Base-by-base conservation (phyloP, 2,797 vertebrate genomes). In the Ambastaia sidthimunki region DNA sequence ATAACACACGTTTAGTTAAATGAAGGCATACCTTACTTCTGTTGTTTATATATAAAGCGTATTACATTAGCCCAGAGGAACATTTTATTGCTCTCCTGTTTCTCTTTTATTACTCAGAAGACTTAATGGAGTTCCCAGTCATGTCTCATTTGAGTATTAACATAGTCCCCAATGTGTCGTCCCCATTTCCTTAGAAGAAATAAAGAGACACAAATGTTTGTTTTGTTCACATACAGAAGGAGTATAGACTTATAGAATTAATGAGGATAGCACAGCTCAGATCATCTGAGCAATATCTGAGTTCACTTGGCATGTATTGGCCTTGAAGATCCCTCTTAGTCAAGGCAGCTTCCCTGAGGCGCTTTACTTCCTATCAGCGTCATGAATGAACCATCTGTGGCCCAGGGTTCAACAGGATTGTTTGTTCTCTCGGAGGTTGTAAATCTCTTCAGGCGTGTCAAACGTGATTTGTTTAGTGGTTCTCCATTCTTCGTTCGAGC, bases 391-490 rank as follows among this genome's bases (percentile, higher is more conserved):
- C 44, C 75, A 62, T 68, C 69, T 28, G 25, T 18, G 28, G 68
- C 57, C 31, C 65, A 71, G 67, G 78, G 67, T 74, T 82, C 63
- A 71, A 15, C 31, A 44, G 48, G 66, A 83, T 79, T 75, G 88
- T 81, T 85, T 87, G 80, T 86, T 80, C 88, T 82, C 86, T 88
- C 84, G 84, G 78, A 73, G 86, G 87, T 85, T 89, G 86, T 93
- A 92, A 94, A 93, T 92, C 91, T 89, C 82, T 78, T 19, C 60
- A 87, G 87, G 87, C 88, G 86, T 89, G 92, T 94, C 92, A 92
- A 89, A 76, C 48, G 73, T 34, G 60, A 81, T 82, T 81, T 80
- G 87, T 80, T 75, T 80, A 88, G 88, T 54, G 88, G 90, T 88
- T 80, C 82, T 21, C 78, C 84, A 84, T 84, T 60, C 47, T 54